phyloP scores from a whole-genome alignment of 1,140 invertebrate genomes.

The Drosophila parabipectinata region DNA sequence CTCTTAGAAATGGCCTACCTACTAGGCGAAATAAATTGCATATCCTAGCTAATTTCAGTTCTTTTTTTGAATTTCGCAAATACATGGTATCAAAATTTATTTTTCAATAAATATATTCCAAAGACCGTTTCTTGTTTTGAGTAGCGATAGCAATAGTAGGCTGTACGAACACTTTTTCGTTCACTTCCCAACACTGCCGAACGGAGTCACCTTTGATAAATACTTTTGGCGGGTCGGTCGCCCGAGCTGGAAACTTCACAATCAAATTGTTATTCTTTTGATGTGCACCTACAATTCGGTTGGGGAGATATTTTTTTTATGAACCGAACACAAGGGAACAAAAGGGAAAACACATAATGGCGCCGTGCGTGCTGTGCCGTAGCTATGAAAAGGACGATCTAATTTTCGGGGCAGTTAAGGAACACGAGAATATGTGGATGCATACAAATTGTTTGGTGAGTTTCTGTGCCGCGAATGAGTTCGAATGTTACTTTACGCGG shows the following conservation, averaged over 20 bases:
- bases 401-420: not conserved
- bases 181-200: not conserved
- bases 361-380: constrained; percentile 5
- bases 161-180: no score
- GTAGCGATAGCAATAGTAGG: no score
- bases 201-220: not conserved
- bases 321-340: no score
- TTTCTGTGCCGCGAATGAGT: not conserved
- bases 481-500: no score
- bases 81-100: no score
- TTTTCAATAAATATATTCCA: no score
- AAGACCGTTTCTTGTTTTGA: no score
- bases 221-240: not conserved
- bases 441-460: constrained; percentile 58
- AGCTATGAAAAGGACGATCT: not conserved
- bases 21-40: no score
- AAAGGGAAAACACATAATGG: not conserved
- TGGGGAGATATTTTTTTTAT: not conserved
- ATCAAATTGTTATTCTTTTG: not conserved
- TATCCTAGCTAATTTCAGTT: no score
- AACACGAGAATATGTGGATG: not conserved
- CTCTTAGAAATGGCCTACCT: no score
- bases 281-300: not conserved
- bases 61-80: no score
- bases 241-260: not conserved